These are phyloP conservation scores for Stenopsyche tienmushanensis DNA, from an alignment of 1,140 invertebrate species.

Conservation along the genomic window DNA sequence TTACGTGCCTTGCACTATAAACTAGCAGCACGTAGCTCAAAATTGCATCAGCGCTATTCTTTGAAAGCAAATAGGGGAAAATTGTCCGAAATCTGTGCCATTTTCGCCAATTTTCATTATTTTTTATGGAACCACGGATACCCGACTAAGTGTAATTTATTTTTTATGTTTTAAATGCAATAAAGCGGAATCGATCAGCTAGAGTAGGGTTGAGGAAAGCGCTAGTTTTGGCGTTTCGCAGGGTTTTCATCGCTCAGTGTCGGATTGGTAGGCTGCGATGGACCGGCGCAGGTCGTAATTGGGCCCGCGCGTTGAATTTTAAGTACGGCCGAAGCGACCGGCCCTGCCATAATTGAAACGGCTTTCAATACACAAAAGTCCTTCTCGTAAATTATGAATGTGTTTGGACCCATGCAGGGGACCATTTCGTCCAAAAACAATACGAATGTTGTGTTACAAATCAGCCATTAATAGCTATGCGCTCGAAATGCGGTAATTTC, in stretches of 20 bases:
- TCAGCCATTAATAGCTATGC: not conserved
- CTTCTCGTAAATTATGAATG: not conserved
- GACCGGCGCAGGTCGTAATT: constrained; percentile 9
- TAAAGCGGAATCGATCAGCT: not conserved
- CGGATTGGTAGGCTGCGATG: constrained; percentile 14
- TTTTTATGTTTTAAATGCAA: no score
- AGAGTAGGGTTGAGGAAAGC: not conserved
- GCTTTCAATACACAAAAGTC: constrained; percentile 2
- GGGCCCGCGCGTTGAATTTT: constrained; percentile 16
- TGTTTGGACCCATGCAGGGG: not conserved
- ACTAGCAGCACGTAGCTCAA: no score
- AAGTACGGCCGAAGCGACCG: not conserved
- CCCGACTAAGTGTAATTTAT: no score
- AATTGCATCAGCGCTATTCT: no score
- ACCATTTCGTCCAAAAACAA: not conserved
- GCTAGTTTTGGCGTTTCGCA: constrained; percentile 1
- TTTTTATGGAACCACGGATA: no score
- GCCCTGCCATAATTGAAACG: constrained; percentile 17
- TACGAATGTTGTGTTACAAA: not conserved
- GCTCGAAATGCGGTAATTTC: not conserved
- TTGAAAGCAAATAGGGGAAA: no score
- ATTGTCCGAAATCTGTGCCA: no score
- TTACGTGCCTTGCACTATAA: no score
- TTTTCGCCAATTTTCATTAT: no score
- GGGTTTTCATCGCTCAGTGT: constrained; percentile 15